phyloP scores from a whole-genome alignment of 35 echinoderm and acorn worm genomes.

The Heliocidaris tuberculata region DNA sequence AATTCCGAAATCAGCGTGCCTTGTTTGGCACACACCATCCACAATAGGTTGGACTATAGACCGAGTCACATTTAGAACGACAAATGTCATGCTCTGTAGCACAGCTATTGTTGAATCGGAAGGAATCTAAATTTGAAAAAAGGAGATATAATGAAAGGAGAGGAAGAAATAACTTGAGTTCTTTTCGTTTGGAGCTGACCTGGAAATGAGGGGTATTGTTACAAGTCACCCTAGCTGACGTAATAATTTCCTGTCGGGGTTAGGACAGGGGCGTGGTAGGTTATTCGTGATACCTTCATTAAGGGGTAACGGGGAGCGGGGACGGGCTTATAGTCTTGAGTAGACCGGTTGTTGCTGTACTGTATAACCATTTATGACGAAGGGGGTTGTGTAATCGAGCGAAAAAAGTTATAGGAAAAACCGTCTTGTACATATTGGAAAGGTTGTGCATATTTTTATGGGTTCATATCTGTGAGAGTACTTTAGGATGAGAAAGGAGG shows the following conservation, averaged over 20 bases:
- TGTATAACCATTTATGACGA: too few species aligned
- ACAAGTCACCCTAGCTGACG: not conserved
- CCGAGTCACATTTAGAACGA: not conserved
- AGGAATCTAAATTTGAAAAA: not conserved
- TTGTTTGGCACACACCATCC: not conserved
- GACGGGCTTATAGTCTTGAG: too few species aligned
- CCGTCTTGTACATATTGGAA: too few species aligned
- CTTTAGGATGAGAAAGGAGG: too few species aligned
- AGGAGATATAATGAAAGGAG: not conserved
- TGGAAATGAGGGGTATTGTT: not conserved
- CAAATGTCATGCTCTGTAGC: not conserved
- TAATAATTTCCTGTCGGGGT: not conserved
- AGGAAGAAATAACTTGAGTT: constrained; percentile 4
- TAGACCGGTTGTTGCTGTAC: too few species aligned
- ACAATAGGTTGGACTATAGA: not conserved
- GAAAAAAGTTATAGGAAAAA: too few species aligned
- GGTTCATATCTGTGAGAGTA: too few species aligned
- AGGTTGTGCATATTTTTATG: too few species aligned
- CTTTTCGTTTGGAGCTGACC: not conserved
- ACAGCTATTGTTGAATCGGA: not conserved
- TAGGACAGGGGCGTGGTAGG: not conserved
- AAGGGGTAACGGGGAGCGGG: not conserved
- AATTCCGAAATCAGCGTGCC: not conserved
- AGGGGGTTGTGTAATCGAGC: too few species aligned
- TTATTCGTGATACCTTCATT: too few species aligned